Percentiles rank a stretch among this genome's conserved stretches.
Conservation (phyloP, 2,888 invertebrate genomes). For the Melinaea menophilus region DNA sequence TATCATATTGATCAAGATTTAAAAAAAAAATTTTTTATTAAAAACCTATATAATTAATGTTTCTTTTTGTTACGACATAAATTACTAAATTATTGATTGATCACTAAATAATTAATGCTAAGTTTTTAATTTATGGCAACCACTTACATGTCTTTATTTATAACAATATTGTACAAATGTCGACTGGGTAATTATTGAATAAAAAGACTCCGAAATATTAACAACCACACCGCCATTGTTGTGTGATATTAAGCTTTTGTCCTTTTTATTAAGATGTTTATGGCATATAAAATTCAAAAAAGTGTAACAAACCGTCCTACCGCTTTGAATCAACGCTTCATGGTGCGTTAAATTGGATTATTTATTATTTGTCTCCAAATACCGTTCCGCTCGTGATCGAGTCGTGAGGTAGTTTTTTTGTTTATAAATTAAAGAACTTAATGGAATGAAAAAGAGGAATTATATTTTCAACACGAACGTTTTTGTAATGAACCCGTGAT, state of each 20-base stretch:
- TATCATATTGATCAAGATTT: no score
- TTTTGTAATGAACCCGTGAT: not conserved
- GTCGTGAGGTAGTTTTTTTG: slow-evolving; percentile 38
- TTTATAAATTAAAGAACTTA: slow-evolving; percentile 19
- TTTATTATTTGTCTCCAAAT: slow-evolving; percentile 45
- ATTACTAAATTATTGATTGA: no score
- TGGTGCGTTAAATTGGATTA: slow-evolving; percentile 53
- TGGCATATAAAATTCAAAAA: slow-evolving; percentile 14
- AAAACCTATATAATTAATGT: no score
- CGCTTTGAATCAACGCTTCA: slow-evolving; percentile 32
- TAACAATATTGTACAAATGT: no score
- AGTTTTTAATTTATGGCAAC: no score
- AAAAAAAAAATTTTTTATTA: no score
- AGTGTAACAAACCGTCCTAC: slow-evolving; percentile 20
- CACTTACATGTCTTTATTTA: no score
- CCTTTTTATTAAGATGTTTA: slow-evolving; percentile 3
- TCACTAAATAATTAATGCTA: no score
- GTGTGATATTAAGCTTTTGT: not conserved
- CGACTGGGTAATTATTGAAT: not conserved
- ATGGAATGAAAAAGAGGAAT: slow-evolving; percentile 5
- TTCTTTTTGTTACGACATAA: no score
- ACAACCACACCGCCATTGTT: not conserved
- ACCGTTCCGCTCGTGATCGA: slow-evolving; percentile 47
- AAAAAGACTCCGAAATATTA: not conserved
- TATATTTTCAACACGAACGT: slow-evolving; percentile 4